phyloP scores from a whole-genome alignment of 2,888 invertebrate species.

The Caenorhabditis drosophilae region DNA sequence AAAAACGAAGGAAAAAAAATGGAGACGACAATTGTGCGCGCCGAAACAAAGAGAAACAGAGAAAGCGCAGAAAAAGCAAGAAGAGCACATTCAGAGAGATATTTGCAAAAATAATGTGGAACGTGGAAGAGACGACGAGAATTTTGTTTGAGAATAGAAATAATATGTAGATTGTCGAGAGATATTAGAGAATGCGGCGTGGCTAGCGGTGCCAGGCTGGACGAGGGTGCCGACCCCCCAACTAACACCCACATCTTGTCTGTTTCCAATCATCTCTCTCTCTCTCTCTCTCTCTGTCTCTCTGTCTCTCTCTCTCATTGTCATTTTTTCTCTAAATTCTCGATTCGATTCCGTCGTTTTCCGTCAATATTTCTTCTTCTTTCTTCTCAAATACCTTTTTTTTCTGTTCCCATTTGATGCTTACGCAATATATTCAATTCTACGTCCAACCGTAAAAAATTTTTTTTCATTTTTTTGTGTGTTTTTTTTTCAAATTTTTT shows the following conservation, averaged over 20 bases:
- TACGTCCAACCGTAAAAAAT: no score
- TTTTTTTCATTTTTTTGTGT: background rate
- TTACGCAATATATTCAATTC: background rate
- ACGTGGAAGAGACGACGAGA: no score
- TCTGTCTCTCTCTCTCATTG: conserved; percentile 21
- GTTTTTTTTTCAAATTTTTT: background rate
- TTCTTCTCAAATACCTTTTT: background rate
- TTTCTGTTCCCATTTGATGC: background rate
- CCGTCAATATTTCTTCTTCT: no score
- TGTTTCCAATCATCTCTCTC: conserved; percentile 11
- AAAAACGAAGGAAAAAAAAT: no score
- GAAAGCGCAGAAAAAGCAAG: no score
- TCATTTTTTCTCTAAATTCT: background rate
- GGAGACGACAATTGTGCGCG: no score
- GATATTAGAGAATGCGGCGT: conserved; percentile 19
- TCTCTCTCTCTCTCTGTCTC: background rate
- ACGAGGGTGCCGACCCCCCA: conserved; percentile 31
- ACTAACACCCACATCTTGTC: conserved; percentile 27
- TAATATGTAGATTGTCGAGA: no score
- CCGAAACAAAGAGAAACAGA: no score
- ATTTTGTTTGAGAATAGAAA: no score
- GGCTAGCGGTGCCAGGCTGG: conserved; percentile 43
- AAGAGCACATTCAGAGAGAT: no score
- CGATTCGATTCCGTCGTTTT: background rate
- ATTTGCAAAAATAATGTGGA: no score